Base-by-base conservation (phyloP, 2,797 vertebrate genomes). In the Morus bassanus region DNA sequence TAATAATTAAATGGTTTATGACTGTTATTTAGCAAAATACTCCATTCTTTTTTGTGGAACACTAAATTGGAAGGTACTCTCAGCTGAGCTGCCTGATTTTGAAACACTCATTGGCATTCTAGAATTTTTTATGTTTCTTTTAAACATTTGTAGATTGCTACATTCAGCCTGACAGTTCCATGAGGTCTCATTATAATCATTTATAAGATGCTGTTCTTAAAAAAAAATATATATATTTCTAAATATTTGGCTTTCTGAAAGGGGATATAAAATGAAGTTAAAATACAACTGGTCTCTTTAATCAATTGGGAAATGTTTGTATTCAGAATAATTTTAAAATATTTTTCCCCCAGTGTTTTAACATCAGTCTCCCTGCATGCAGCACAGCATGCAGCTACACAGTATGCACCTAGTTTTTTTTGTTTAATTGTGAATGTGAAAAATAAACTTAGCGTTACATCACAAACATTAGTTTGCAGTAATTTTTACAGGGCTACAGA, bases 401-500 rank as follows among this genome's bases (percentile, higher is more conserved):
- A 56, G 8, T 51, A 72, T 37, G 31, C 63, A 91, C 24, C n/a
- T 45, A 67, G 24, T 50, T 43, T 53, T 82, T 84, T 76, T 64
- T 56, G 43, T 67, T 93, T 77, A 91, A 77, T 77, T 83, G 60
- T 54, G 51, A 87, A 79, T 46, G 27, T 64, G 78, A 92, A 83
- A 94, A 85, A 93, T 43, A 80, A 88, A 88, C 48, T 74, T 91
- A 78, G 51, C 6, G 9, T 91, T 94, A 56, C 57, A 60, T 51
- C 60, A 76, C 81, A 94, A 96, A 67, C 17, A 73, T 79, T 96
- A 84, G 24, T 79, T 97, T 93, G 83, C 57, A 90, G 89, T 91
- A 93, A 88, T 95, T 94, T 89, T 67, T 84, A 59, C 79, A 82
- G 73, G 56, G 85, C n/a, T 91, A 75, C 25, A 78, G 91, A 80